These are phyloP conservation scores for Atrina japonica DNA, from an alignment of 2,888 invertebrate genomes.

Conservation along the genomic window DNA sequence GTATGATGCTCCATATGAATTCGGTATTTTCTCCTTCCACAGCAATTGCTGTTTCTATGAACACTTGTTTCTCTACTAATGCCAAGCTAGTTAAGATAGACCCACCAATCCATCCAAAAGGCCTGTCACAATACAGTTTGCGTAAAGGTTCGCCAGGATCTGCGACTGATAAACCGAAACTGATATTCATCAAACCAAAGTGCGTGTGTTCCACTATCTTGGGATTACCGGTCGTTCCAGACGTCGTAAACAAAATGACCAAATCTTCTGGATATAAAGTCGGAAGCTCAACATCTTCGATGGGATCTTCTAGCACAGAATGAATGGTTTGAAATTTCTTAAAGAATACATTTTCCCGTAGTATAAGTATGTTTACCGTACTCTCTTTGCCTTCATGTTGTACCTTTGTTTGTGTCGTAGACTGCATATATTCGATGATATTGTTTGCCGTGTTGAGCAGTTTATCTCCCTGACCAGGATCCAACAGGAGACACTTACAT, in stretches of 20 bases:
- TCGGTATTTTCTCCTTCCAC: not conserved
- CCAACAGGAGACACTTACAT: slow-evolving; percentile 11
- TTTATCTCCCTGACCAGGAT: slow-evolving; percentile 17
- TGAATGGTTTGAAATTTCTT: slow-evolving; percentile 2
- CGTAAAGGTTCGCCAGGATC: not conserved
- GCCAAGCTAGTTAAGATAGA: slow-evolving; percentile 7
- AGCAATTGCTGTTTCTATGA: slow-evolving; percentile 14
- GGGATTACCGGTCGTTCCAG: slow-evolving; percentile 28
- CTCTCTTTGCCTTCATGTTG: slow-evolving; percentile 1
- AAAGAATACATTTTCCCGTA: slow-evolving; percentile 2
- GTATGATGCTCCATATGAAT: slow-evolving; percentile 18
- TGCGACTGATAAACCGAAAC: not conserved
- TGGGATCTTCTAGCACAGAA: not conserved
- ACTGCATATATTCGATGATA: slow-evolving; percentile 8
- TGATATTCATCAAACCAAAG: slow-evolving; percentile 7
- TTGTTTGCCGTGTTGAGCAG: slow-evolving; percentile 3
- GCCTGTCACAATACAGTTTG: slow-evolving; percentile 22
- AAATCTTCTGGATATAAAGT: slow-evolving; percentile 25
- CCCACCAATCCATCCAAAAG: slow-evolving; percentile 27
- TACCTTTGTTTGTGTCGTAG: not conserved
- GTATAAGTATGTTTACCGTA: not conserved
- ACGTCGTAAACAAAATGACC: slow-evolving; percentile 21
- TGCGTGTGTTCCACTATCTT: slow-evolving; percentile 31
- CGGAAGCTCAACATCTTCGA: slow-evolving; percentile 6
- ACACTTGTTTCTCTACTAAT: slow-evolving; percentile 8